Evolutionary conservation across 1,140 invertebrate species (phyloP), one percentile per base, ranked within the genome.

Genomic region (Ganaspis sp.): DNA sequence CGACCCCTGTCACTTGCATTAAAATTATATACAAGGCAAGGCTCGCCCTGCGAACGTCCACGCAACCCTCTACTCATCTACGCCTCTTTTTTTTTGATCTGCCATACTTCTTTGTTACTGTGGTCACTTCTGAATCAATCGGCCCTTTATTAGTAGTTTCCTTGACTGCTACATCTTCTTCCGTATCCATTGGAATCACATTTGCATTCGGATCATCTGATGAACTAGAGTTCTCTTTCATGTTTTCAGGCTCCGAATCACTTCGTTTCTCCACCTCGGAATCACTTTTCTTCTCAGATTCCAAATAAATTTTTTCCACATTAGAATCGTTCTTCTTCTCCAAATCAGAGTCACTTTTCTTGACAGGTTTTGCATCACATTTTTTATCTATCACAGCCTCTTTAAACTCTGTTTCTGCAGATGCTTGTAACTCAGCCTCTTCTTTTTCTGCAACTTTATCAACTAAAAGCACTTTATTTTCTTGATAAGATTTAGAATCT

Each of bases 41-140:
- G 81, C 90, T 89, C 77, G 90, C 90, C 81, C 87, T 86, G 77
- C 87, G 90, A 83, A 91, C 89, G 81, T 91, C 89, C 86, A 91
- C 87, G 83, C 90, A 91, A 84, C 90, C 89, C 89, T 91, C 88
- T 87, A 91, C 87, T 92, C 89, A 92, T 92, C 87, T 92, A 79
- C 77, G 91, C 83, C 82, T 90, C 86, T 88, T 92, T 80, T 90
- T 92, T 76, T 87, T 92, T 70, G 86, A 91, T 86, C 85, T 88
- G 84, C 54, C 91, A 85, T 80, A 87, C 88, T 89, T 92, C 86
- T 86, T 93, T 77, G 74, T 86, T 2, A 79, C 71, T 11, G 42
- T 72, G 9, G n/a, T 15, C 19, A 42, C 38, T 71, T 88, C 87
- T 64, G 17, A 34, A 12, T 69, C 64, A 26, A 15, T 70, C n/a